These are phyloP conservation scores for Copsychus sechellarum DNA, from an alignment of 2,113 vertebrate genomes.

Conservation along the genomic window DNA sequence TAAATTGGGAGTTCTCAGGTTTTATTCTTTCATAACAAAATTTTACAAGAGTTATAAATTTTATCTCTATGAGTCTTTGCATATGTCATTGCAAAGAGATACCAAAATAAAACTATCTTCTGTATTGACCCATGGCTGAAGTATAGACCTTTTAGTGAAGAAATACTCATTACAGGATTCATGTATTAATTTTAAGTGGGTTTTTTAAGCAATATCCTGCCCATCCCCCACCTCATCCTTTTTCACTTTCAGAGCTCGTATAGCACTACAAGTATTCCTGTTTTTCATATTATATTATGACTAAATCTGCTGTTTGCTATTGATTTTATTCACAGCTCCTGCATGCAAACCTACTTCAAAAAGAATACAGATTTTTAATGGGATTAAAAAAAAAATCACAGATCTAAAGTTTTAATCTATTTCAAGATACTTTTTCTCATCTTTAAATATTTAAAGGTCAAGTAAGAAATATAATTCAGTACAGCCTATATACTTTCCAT, in stretches of 20 bases:
- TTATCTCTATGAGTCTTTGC: background rate
- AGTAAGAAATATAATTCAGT: constrained; percentile 17
- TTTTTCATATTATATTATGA: constrained; percentile 3
- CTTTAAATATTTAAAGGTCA: constrained; percentile 68
- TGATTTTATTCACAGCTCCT: constrained; percentile 59
- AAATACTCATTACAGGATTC: background rate
- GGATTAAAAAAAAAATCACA: background rate
- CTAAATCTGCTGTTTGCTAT: constrained; percentile 7
- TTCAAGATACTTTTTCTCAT: constrained; percentile 43
- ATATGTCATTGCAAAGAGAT: background rate
- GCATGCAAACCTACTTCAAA: constrained; percentile 12
- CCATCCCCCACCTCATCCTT: background rate
- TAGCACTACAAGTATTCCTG: background rate
- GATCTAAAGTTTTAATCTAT: constrained; percentile 31
- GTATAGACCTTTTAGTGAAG: background rate
- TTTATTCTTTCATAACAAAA: background rate
- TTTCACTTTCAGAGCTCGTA: background rate
- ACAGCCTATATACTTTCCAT: background rate
- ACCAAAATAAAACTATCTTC: background rate
- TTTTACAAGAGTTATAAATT: background rate
- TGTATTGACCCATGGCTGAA: background rate
- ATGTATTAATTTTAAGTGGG: background rate
- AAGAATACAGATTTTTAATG: constrained; percentile 33
- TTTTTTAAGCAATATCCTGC: background rate
- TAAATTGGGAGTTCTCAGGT: background rate